phyloP scores from a whole-genome alignment of 2,888 invertebrate genomes.

The Alloscopus bannaensis region DNA sequence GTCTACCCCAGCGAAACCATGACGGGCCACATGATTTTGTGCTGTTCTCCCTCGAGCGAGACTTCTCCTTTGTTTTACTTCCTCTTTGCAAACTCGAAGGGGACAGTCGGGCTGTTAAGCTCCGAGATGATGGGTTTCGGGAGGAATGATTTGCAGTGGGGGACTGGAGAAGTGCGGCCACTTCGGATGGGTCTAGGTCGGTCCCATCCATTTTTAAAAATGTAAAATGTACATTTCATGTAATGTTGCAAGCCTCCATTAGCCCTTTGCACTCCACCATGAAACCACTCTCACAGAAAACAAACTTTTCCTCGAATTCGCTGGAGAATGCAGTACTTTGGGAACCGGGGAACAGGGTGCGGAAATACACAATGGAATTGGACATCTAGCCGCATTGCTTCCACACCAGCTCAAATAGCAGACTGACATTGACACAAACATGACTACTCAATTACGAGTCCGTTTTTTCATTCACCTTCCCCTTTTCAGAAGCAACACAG shows the following conservation, averaged over 20 bases:
- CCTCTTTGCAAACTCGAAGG: conserved; percentile 25
- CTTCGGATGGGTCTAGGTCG: conserved; percentile 40
- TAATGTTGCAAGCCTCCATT: neutral
- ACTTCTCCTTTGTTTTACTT: neutral
- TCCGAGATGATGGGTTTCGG: conserved; percentile 22
- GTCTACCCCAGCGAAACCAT: conserved; percentile 39
- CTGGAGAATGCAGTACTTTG: no score
- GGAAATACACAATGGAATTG: neutral
- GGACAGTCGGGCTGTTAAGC: conserved; percentile 41
- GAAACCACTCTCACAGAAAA: neutral
- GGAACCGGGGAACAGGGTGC: no score
- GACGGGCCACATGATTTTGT: conserved; percentile 17
- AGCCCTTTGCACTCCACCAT: neutral
- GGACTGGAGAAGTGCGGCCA: conserved; percentile 41
- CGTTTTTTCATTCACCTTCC: conserved; percentile 7
- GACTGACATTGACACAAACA: conserved; percentile 16
- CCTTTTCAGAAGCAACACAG: neutral
- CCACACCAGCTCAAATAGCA: neutral
- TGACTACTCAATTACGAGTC: conserved; percentile 19
- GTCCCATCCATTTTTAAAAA: conserved; percentile 32
- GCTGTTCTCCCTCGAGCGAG: conserved; percentile 10
- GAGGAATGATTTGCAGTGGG: conserved; percentile 8
- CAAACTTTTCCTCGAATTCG: neutral
- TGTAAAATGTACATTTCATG: neutral
- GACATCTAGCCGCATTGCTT: neutral